Conservation (phyloP, 2,888 invertebrate species). For the Danaus chrysippus region DNA sequence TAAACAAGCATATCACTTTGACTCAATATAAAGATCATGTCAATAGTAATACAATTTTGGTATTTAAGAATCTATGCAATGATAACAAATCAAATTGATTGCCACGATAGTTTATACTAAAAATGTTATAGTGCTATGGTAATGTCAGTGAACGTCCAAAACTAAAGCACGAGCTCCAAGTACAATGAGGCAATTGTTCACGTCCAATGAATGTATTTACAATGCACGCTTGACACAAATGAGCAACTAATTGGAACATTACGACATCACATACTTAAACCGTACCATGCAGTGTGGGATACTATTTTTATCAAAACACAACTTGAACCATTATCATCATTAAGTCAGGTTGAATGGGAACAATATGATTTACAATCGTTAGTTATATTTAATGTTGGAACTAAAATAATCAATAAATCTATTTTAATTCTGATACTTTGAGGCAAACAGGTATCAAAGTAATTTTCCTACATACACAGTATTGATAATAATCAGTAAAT, state of each 20-base stretch:
- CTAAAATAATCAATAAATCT: too few species aligned
- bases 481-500: constrained; percentile 6
- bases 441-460: background rate
- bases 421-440: too few species aligned
- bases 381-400: too few species aligned
- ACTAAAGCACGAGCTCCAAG: constrained; percentile 53
- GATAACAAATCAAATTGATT: constrained; percentile 14
- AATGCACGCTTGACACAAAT: constrained; percentile 73
- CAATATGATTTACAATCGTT: too few species aligned
- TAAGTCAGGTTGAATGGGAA: too few species aligned
- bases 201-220: constrained; percentile 63
- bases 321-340: too few species aligned
- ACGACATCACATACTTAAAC: constrained; percentile 62
- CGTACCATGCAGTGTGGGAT: constrained; percentile 40
- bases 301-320: constrained; percentile 14
- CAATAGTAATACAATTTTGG: too few species aligned
- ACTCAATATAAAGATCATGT: too few species aligned
- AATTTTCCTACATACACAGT: constrained; percentile 2
- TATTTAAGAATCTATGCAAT: background rate
- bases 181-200: constrained; percentile 62
- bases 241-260: constrained; percentile 76
- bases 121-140: constrained; percentile 37
- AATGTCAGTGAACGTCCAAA: constrained; percentile 48
- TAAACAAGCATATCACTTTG: too few species aligned
- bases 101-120: constrained; percentile 26